phyloP scores from a whole-genome alignment of 2,888 invertebrate species.

The Furcula furcula region DNA sequence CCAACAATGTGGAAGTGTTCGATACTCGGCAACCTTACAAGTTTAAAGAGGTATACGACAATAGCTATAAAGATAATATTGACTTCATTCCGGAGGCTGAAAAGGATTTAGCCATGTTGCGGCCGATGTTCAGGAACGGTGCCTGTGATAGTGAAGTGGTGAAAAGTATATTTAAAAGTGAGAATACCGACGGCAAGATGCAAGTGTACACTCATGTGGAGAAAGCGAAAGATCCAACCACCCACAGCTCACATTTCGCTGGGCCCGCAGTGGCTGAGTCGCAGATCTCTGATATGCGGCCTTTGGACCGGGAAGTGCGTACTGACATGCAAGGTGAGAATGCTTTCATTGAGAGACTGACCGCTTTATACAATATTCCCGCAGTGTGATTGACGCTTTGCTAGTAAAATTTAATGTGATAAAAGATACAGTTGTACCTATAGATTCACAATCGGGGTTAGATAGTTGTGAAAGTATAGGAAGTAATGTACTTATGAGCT shows the following conservation, averaged over 20 bases:
- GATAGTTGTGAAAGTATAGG: no score
- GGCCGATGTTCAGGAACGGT: constrained; percentile 39
- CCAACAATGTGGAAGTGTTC: constrained; percentile 44
- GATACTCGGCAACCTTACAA: constrained; percentile 42
- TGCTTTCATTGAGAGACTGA: constrained; percentile 59
- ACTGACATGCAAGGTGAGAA: constrained; percentile 47
- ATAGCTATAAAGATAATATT: constrained; percentile 25
- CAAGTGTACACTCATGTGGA: constrained; percentile 63
- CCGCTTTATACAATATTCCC: constrained; percentile 65
- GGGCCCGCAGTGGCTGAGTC: neutral
- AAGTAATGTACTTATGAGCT: no score
- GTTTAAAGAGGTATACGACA: constrained; percentile 49
- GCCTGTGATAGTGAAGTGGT: constrained; percentile 25
- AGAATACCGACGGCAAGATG: constrained; percentile 64
- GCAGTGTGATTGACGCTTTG: no score
- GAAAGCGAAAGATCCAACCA: constrained; percentile 41
- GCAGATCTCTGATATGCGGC: constrained; percentile 45
- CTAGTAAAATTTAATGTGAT: no score
- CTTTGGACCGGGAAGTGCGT: constrained; percentile 48
- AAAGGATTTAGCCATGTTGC: constrained; percentile 45
- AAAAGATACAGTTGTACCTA: no score
- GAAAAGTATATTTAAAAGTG: constrained; percentile 31
- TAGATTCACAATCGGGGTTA: no score
- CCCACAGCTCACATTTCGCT: no score
- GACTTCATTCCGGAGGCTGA: constrained; percentile 33